Evolutionary conservation across 1,140 invertebrate species (phyloP).

Genomic region (Drosophila simulans): DNA sequence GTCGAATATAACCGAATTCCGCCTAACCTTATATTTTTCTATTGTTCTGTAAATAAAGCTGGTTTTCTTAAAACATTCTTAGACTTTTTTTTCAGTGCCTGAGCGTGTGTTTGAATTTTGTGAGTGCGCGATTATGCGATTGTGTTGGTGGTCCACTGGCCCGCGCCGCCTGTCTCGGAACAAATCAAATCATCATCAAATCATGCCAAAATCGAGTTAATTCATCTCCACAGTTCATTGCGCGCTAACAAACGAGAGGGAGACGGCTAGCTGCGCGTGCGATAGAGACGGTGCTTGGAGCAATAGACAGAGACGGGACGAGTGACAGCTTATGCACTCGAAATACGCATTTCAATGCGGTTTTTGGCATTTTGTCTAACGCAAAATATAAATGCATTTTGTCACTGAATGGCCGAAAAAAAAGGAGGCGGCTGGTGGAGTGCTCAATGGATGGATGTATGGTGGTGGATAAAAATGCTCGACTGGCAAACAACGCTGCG

Average conservation of each 20-base stretch:
- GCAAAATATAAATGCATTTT: conserved; percentile 65
- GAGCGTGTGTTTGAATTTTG: not conserved
- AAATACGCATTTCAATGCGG: conserved; percentile 53
- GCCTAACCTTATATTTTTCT: no score
- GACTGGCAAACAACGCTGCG: conserved; percentile 59
- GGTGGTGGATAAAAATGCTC: conserved; percentile 41
- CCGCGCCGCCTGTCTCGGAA: conserved; percentile 40
- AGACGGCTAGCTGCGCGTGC: not conserved
- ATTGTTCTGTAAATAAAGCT: no score
- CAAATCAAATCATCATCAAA: conserved; percentile 81
- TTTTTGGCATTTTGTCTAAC: conserved; percentile 59
- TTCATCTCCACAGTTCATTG: conserved; percentile 72
- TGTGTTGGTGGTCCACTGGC: conserved; percentile 30
- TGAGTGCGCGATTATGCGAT: conserved; percentile 2
- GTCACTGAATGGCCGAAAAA: conserved; percentile 46
- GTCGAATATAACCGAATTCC: no score
- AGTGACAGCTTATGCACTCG: conserved; percentile 38
- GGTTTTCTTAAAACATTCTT: no score
- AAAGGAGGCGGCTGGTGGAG: not conserved
- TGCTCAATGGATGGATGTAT: not conserved
- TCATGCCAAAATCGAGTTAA: conserved; percentile 76
- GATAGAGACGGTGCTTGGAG: not conserved
- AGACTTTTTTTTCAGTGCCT: not conserved
- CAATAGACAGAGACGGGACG: not conserved
- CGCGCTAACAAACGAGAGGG: conserved; percentile 56